Base-by-base conservation (phyloP, 2,113 vertebrate species). In the Dendropsophus ebraccatus region DNA sequence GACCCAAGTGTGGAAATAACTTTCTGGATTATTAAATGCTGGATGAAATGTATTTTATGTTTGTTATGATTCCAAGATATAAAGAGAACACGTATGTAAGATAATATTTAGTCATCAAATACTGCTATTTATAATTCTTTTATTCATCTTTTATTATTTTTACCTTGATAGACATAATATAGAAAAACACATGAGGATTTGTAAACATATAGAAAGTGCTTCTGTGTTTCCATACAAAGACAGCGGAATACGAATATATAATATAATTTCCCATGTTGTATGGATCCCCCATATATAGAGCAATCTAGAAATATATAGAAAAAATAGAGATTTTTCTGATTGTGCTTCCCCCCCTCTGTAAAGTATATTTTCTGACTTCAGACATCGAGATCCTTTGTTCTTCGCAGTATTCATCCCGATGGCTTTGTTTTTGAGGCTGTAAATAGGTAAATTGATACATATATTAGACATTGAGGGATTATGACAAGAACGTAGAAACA, bases 121-220 rank as follows among this genome's bases (percentile, higher is more conserved):
- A n/a, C 60, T 25, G 58, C 9, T 11, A 25, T 4, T 7, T 35
- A 35, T 35, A n/a, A 69, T 35, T 32, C 21, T 19, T 65, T 32
- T 65, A 28, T 67, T 65, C 25, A 1, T 30, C 13, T 14, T 28
- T 65, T 32, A 32, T 16, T 67, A 70, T n/a, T 37, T 70, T 37
- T 32, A 70, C 67, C 67, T 35, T 37, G 30, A 69, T 69, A 69
- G 67, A 70, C n/a, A 11, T 23, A 11, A 41, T 41, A 70, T 70
- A 70, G 19, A 41, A 70, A 69, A 70, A 37, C 67, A 70, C 32
- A 32, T 30, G 35, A 41, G 32, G 32, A 41, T 70, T 23, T 70
- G 67, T 70, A 70, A 70, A 70, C 67, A 41, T 41, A 23, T 70
- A 70, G 67, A 70, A 70, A 70, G 67, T 37, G 67, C 65, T 7